Percentiles rank a stretch among this genome's conserved stretches.
Evolutionary conservation across 1,140 invertebrate genomes (phyloP).

Genomic region (Scaptomyza pallida): DNA sequence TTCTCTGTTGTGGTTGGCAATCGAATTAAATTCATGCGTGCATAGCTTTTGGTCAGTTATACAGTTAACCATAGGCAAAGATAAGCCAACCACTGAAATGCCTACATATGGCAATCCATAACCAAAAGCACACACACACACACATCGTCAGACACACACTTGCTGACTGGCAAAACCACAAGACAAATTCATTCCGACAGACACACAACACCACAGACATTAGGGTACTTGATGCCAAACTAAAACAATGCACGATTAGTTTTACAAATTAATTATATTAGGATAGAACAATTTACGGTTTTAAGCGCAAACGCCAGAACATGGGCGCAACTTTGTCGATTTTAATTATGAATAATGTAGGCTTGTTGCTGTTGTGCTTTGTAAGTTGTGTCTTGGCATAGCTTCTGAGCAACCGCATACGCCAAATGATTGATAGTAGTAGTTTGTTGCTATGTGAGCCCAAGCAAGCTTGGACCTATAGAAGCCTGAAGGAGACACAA

Average conservation of each 20-base stretch:
- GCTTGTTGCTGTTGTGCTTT: background rate
- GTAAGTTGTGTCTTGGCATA: background rate
- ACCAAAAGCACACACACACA: background rate
- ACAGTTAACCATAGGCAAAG: constrained; percentile 3
- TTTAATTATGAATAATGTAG: constrained; percentile 77
- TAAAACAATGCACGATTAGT: constrained; percentile 27
- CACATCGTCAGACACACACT: constrained; percentile 6
- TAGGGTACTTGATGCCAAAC: background rate
- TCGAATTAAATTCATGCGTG: constrained; percentile 38
- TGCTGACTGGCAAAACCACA: constrained; percentile 48
- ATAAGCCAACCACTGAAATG: constrained; percentile 50
- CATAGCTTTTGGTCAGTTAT: constrained; percentile 36
- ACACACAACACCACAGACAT: background rate
- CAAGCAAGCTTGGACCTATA: constrained; percentile 3
- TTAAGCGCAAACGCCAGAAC: constrained; percentile 4
- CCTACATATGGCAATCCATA: constrained; percentile 43
- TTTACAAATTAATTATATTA: constrained; percentile 73
- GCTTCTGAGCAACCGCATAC: constrained; percentile 39
- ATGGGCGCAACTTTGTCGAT: constrained; percentile 58
- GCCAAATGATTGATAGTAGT: constrained; percentile 73
- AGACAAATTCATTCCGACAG: constrained; percentile 47
- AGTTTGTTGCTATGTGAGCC: constrained; percentile 32
- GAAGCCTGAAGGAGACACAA: background rate
- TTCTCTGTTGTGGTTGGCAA: constrained; percentile 32
- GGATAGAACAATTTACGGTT: constrained; percentile 24